Percentiles rank a stretch among this genome's conserved stretches.
Evolutionary conservation across 2,888 invertebrate species (phyloP).

Genomic region (Eurytoma californica): DNA sequence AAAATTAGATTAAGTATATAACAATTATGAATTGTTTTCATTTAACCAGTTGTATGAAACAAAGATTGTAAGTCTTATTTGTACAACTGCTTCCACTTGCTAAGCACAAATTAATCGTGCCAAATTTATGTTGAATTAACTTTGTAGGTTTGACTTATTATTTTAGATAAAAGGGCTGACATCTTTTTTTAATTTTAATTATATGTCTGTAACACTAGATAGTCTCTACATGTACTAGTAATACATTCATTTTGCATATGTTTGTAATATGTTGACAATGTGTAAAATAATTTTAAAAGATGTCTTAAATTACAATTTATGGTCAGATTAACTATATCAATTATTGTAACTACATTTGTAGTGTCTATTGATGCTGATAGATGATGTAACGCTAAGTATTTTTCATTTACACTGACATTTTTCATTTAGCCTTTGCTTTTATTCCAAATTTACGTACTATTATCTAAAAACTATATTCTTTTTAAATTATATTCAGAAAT

Average conservation of each 20-base stretch:
- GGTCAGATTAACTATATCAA: conserved; percentile 5
- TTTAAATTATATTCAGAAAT: conserved; percentile 1
- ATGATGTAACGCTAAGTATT: conserved; percentile 7
- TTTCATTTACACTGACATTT: not conserved
- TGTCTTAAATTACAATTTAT: conserved; percentile 25
- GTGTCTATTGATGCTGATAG: conserved; percentile 20
- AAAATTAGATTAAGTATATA: conserved; percentile 46
- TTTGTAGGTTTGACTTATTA: conserved; percentile 5
- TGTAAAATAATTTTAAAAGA: conserved; percentile 38
- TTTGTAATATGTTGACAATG: conserved; percentile 35
- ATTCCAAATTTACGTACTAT: conserved; percentile 14
- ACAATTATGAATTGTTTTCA: conserved; percentile 6
- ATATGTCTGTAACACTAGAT: conserved; percentile 27
- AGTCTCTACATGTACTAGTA: conserved; percentile 11
- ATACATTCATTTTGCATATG: conserved; percentile 32
- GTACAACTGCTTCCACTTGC: conserved; percentile 4
- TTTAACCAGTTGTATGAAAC: conserved; percentile 7
- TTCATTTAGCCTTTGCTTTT: not conserved
- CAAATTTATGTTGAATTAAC: conserved; percentile 37
- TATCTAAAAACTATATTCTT: conserved; percentile 1
- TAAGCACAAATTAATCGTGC: conserved; percentile 37
- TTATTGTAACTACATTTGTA: conserved; percentile 25
- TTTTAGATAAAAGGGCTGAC: conserved; percentile 8
- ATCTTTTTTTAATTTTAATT: conserved; percentile 14
- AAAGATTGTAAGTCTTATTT: not conserved